phyloP scores from a whole-genome alignment of 1,140 invertebrate genomes.

The Streblospio benedicti region DNA sequence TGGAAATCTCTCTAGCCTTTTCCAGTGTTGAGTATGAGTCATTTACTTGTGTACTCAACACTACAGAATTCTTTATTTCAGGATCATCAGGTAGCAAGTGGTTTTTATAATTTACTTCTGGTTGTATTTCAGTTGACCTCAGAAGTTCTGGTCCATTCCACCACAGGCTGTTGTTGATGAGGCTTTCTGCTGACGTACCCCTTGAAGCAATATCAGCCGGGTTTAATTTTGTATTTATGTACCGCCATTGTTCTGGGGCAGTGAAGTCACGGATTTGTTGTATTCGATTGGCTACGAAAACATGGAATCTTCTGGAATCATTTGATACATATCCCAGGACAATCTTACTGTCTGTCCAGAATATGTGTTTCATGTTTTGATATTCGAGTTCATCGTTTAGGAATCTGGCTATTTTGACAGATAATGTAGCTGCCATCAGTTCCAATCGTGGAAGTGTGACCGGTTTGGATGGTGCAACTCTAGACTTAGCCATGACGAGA shows the following conservation, averaged over 20 bases:
- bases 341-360: slow-evolving; percentile 14
- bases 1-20: too few relatives aligned
- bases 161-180: not conserved
- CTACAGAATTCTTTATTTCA: slow-evolving; percentile 1
- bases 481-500: slow-evolving; percentile 19
- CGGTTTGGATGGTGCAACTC: slow-evolving; percentile 11
- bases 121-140: slow-evolving; percentile 15
- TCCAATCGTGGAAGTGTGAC: slow-evolving; percentile 20
- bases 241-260: not conserved
- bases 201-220: slow-evolving; percentile 11
- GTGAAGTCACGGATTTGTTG: not conserved
- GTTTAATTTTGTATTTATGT: not conserved
- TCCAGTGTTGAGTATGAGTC: too few relatives aligned
- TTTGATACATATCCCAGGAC: slow-evolving; percentile 15
- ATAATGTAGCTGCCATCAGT: slow-evolving; percentile 11
- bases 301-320: slow-evolving; percentile 9
- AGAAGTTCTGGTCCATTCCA: slow-evolving; percentile 10
- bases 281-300: slow-evolving; percentile 14
- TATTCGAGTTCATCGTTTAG: not conserved
- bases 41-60: too few relatives aligned
- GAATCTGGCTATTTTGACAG: not conserved
- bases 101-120: not conserved
- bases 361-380: not conserved
- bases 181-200: not conserved
- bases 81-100: not conserved